These are phyloP conservation scores for Grus americana DNA, from an alignment of 2,113 vertebrate species.

Conservation along the genomic window DNA sequence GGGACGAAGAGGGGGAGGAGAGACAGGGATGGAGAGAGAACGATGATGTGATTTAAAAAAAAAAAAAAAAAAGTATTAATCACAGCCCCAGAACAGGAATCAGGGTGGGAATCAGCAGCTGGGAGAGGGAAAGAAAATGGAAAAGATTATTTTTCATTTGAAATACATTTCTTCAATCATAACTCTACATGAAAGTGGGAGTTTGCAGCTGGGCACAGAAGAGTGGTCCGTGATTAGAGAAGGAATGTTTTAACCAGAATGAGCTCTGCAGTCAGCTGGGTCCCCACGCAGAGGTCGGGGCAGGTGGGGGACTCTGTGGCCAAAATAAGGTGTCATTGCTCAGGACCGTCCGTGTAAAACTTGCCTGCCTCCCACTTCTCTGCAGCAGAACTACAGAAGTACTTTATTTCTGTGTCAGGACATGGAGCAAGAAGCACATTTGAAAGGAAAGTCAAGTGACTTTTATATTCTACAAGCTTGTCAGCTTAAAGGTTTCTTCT, in stretches of 20 bases:
- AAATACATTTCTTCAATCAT: conserved; percentile 61
- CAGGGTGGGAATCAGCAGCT: conserved; percentile 71
- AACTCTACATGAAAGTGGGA: neutral
- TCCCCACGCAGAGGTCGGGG: neutral
- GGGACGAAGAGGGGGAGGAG: conserved; percentile 8
- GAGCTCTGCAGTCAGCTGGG: neutral
- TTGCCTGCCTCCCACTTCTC: neutral
- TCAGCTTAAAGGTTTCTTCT: neutral
- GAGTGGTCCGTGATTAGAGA: neutral
- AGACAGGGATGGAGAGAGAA: conserved; percentile 17
- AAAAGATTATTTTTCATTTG: conserved; percentile 71
- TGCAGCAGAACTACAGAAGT: neutral
- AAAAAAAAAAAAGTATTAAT: conserved; percentile 26
- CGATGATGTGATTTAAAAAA: conserved; percentile 38
- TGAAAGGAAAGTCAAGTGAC: conserved; percentile 23
- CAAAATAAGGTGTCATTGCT: neutral
- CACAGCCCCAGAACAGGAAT: conserved; percentile 61
- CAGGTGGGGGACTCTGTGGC: neutral
- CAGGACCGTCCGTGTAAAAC: neutral
- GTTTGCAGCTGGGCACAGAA: conserved; percentile 58
- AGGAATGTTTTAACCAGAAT: neutral
- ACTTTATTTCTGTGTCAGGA: neutral
- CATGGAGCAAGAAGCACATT: neutral
- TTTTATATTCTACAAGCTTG: conserved; percentile 4
- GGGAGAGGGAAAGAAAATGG: conserved; percentile 60